These are phyloP conservation scores for Rynchops niger DNA, from an alignment of 2,113 vertebrate genomes.

Conservation along the genomic window DNA sequence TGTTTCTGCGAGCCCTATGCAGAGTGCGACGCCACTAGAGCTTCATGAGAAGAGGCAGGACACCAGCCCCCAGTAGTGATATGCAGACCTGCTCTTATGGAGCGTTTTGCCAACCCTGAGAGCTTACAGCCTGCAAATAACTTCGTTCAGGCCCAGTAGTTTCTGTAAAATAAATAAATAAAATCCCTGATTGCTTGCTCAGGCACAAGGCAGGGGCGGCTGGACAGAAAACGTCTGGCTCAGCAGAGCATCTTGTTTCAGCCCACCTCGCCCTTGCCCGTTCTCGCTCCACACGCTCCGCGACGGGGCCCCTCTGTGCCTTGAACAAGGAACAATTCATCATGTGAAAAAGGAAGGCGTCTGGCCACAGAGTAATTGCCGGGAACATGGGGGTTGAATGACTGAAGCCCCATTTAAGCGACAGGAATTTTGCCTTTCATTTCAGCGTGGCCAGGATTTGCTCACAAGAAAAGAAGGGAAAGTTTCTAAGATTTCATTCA, in stretches of 20 bases:
- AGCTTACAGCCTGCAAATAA: background rate
- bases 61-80: background rate
- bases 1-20: background rate
- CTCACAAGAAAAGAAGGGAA: background rate
- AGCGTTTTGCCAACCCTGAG: background rate
- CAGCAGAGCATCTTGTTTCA: background rate
- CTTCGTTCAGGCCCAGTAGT: background rate
- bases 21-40: background rate
- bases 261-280: background rate
- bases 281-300: background rate
- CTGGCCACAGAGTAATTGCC: background rate
- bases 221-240: background rate
- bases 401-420: background rate
- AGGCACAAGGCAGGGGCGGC: background rate
- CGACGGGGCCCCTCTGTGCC: background rate
- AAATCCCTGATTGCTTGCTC: background rate
- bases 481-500: conserved; percentile 32
- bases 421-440: background rate
- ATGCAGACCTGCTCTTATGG: background rate
- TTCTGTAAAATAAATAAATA: background rate
- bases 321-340: background rate
- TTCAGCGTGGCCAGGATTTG: background rate
- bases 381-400: conserved; percentile 36
- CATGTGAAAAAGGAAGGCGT: background rate
- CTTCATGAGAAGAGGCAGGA: background rate